Base-by-base conservation (phyloP, 2,797 vertebrate species). In the Okamejei kenojei region DNA sequence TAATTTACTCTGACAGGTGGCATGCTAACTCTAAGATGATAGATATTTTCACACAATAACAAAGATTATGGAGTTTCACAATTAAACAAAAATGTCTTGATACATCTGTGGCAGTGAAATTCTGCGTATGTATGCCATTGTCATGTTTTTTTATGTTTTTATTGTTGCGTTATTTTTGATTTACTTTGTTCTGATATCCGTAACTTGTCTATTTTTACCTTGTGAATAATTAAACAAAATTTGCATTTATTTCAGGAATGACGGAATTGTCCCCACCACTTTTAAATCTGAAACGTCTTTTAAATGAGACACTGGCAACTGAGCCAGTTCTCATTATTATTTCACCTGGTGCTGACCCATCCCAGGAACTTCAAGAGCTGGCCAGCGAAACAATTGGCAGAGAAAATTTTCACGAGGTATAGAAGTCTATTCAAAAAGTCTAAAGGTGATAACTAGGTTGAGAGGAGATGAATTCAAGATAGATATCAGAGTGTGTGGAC, bases 311-410 rank as follows among this genome's bases (percentile, higher is more conserved):
- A 0, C 88, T 99, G 93, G 98, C 98, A 95, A 96, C 96, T 93
- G 98, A 99, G 93, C 98, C 99, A 0, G 94, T 99, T 94, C 96
- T 99, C 95, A 98, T 99, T 93, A 98, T 99, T 94, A 99, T 99
- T 96, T 99, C 99, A 93, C 98, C 98, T 10, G 99, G 99, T 90
- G 98, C 98, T 65, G 99, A 99, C 95, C 99, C 99, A 19, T 99
- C 99, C 94, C 99, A 99, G 95, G 99, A 99, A 94, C 96, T 99
- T 63, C 97, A 98, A 93, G 99, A 99, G 94, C 97, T 99, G 61
- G 99, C 98, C 88, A 95, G 95, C 79, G 95, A 97, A 94, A 98
- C 97, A 35, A 95, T 97, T 94, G 97, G 96, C 78, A 96, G 96
- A 54, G 98, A 97, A 74, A 97, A 96, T 95, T 99, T 98, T 94